Conservation (phyloP, 2,797 vertebrate species). For the Diplodus puntazzo region DNA sequence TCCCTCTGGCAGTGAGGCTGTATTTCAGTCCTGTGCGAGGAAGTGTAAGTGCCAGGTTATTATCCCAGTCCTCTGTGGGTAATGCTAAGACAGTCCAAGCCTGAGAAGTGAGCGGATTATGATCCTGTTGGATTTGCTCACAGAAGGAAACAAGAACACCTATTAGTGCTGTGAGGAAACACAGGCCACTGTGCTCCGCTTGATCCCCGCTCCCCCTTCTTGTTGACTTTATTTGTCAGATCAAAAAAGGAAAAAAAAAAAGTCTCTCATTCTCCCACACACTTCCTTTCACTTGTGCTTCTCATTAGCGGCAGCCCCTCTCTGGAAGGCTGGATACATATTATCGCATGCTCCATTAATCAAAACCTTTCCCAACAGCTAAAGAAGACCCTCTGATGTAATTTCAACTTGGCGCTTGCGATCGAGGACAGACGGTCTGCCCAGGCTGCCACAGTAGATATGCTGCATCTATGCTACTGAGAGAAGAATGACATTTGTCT, state of each 20-base stretch:
- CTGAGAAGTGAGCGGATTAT: slow-evolving; percentile 80
- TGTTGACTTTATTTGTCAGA: slow-evolving; percentile 48
- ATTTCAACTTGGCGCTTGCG: slow-evolving; percentile 43
- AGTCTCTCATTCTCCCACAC: slow-evolving; percentile 6
- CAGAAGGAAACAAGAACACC: slow-evolving; percentile 61
- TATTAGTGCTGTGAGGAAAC: slow-evolving; percentile 56
- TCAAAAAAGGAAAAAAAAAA: slow-evolving; percentile 12
- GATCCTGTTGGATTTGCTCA: slow-evolving; percentile 76
- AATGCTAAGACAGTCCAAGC: slow-evolving; percentile 67
- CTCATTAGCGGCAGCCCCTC: slow-evolving; percentile 14
- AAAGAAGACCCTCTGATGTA: slow-evolving; percentile 66
- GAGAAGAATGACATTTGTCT: slow-evolving; percentile 70
- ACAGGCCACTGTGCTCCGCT: slow-evolving; percentile 37
- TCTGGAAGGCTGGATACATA: slow-evolving; percentile 1
- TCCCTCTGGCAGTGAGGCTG: slow-evolving; percentile 25
- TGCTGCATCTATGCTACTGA: slow-evolving; percentile 42
- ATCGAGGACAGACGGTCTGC: slow-evolving; percentile 53
- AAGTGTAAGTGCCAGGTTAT: slow-evolving; percentile 56
- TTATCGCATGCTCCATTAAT: slow-evolving; percentile 50
- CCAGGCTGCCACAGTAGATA: slow-evolving; percentile 48
- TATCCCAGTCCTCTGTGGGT: slow-evolving; percentile 64
- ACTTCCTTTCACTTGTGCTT: slow-evolving; percentile 4
- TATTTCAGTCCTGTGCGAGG: slow-evolving; percentile 37
- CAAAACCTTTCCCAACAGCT: slow-evolving; percentile 56
- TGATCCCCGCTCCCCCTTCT: slow-evolving; percentile 5